Conservation (phyloP, 2,888 invertebrate genomes). For the Ochlodes sylvanus region DNA sequence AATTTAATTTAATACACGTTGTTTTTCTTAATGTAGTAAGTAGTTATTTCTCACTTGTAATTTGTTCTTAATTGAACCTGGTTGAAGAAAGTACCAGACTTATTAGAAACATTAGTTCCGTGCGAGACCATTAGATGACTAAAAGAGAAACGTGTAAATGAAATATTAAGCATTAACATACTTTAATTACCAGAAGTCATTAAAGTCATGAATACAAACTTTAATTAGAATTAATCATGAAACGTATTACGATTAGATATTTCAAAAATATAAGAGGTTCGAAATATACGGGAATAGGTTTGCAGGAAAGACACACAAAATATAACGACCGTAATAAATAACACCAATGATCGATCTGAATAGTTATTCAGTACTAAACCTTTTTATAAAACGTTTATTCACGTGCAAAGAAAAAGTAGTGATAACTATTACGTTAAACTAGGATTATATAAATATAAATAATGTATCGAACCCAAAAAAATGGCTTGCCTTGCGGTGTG, state of each 20-base stretch:
- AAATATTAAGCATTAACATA: conserved; percentile 9
- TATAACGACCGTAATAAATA: too few species aligned
- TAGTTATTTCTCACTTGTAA: conserved; percentile 13
- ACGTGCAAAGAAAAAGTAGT: too few species aligned
- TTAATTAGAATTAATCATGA: not conserved
- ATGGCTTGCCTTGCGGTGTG: too few species aligned
- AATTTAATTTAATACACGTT: not conserved
- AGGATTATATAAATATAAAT: too few species aligned
- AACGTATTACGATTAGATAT: not conserved
- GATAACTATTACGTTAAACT: too few species aligned
- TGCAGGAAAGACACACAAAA: too few species aligned
- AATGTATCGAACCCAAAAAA: too few species aligned
- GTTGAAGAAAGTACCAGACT: not conserved
- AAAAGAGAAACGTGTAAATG: conserved; percentile 9
- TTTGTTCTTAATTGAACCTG: conserved; percentile 4
- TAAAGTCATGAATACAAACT: not conserved
- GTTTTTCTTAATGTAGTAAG: not conserved
- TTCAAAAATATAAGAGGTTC: too few species aligned
- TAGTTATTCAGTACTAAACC: too few species aligned
- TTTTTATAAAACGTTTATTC: too few species aligned
- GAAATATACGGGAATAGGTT: too few species aligned
- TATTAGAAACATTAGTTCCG: conserved; percentile 11
- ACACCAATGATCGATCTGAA: too few species aligned
- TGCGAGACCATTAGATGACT: not conserved
- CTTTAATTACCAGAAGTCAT: conserved; percentile 3